phyloP scores from a whole-genome alignment of 2,888 invertebrate species.

The Spilarctia lutea region DNA sequence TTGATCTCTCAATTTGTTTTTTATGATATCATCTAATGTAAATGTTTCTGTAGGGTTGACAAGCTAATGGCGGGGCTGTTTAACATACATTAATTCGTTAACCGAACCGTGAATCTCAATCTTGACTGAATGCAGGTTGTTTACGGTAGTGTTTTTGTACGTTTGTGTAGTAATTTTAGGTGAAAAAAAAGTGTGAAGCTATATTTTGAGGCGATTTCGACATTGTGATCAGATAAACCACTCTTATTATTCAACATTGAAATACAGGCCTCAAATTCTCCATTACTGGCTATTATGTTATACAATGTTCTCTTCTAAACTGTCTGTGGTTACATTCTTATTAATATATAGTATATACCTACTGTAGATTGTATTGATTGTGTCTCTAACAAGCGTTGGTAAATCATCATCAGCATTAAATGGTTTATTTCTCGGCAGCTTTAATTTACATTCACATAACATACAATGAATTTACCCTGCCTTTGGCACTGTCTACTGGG shows the following conservation, averaged over 20 bases:
- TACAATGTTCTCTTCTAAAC: slow-evolving; percentile 26
- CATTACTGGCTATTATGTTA: slow-evolving; percentile 6
- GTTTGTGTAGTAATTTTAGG: not conserved
- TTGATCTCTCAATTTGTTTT: slow-evolving; percentile 3
- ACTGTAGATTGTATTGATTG: slow-evolving; percentile 12
- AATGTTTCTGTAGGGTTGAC: not conserved
- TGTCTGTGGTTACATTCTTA: slow-evolving; percentile 37
- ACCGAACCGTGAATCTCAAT: slow-evolving; percentile 1
- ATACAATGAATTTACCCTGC: not conserved
- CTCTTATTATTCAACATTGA: not conserved
- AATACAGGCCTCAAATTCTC: not conserved
- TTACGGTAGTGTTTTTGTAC: not conserved
- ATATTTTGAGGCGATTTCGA: not conserved
- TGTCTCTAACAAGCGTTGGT: slow-evolving; percentile 1
- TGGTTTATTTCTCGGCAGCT: not conserved
- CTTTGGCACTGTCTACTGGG: too few species aligned
- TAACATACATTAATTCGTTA: not conserved
- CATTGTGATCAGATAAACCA: not conserved
- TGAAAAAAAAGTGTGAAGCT: not conserved
- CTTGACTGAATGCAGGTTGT: not conserved
- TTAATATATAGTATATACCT: slow-evolving; percentile 26
- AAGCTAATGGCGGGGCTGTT: not conserved
- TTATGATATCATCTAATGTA: not conserved
- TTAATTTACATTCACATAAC: not conserved
- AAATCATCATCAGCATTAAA: not conserved